These are phyloP conservation scores for Pseudococcus viburni DNA, from an alignment of 2,888 invertebrate genomes.

Conservation along the genomic window DNA sequence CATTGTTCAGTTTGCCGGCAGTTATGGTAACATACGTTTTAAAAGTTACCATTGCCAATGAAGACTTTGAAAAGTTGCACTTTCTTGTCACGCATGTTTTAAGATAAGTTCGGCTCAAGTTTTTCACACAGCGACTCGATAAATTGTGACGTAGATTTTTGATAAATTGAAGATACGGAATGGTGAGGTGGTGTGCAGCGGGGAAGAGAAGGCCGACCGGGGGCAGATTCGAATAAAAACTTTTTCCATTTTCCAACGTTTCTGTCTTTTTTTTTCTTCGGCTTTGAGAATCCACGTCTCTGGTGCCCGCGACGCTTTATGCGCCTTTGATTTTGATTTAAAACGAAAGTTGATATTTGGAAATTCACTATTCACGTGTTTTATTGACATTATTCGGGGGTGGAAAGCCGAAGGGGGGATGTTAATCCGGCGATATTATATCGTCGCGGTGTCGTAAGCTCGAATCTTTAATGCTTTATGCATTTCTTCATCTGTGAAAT, in stretches of 20 bases:
- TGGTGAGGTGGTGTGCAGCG: background rate
- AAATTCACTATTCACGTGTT: conserved; percentile 27
- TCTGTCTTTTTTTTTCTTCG: conserved; percentile 16
- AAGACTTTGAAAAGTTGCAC: conserved; percentile 54
- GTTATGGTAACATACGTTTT: conserved; percentile 57
- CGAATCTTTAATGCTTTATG: background rate
- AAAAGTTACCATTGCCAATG: conserved; percentile 33
- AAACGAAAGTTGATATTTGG: conserved; percentile 29
- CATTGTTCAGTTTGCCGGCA: conserved; percentile 52
- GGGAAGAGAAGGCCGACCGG: background rate
- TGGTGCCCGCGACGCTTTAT: background rate
- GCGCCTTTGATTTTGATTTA: conserved; percentile 25
- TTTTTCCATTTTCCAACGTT: conserved; percentile 47
- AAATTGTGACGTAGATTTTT: conserved; percentile 52
- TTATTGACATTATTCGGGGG: background rate
- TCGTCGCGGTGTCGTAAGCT: background rate
- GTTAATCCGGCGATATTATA: conserved; percentile 25
- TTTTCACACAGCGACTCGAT: conserved; percentile 42
- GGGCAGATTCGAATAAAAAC: conserved; percentile 43
- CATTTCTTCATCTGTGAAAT: conserved; percentile 27
- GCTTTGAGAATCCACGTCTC: background rate
- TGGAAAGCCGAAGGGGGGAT: background rate
- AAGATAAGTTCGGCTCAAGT: conserved; percentile 47
- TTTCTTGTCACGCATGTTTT: conserved; percentile 57
- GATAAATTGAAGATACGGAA: conserved; percentile 32